A percentile compares a stretch with the other conserved stretches of the same genome.
Conservation (phyloP, 1,140 invertebrate genomes). For the Chironomus striatipennis region DNA sequence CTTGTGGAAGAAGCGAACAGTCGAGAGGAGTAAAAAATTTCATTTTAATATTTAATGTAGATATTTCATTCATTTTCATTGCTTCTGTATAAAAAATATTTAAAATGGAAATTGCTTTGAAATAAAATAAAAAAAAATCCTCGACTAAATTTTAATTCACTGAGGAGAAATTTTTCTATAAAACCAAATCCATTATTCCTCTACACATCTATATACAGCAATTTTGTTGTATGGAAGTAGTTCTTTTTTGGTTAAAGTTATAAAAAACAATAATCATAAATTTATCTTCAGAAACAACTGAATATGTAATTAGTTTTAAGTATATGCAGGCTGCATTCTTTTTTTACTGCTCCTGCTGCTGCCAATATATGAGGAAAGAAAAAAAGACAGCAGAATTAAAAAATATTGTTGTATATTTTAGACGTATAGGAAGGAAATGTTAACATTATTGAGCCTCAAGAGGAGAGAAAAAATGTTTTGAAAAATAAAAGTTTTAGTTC, state of each 20-base stretch:
- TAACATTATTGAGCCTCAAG: background rate
- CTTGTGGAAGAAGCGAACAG: background rate
- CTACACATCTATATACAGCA: background rate
- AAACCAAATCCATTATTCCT: background rate
- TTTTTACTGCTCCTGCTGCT: background rate
- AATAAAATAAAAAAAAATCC: background rate
- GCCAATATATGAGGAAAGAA: background rate
- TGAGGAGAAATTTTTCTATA: background rate
- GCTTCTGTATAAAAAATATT: background rate
- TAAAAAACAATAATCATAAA: constrained; percentile 15
- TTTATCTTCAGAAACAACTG: constrained; percentile 8
- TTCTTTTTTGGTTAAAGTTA: background rate
- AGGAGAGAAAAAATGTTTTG: background rate
- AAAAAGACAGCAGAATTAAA: background rate
- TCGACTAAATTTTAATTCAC: background rate
- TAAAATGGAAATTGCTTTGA: constrained; percentile 9
- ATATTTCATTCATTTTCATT: too few relatives aligned
- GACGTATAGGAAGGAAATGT: too few relatives aligned
- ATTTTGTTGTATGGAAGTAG: background rate
- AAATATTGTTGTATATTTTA: background rate
- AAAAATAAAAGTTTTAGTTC: background rate
- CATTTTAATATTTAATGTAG: constrained; percentile 14
- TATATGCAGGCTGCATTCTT: background rate
- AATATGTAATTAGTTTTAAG: constrained; percentile 4
- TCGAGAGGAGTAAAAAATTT: background rate